A percentile compares a stretch with the other conserved stretches of the same genome.
These are phyloP conservation scores for Teleiodes luculella DNA, from an alignment of 2,888 invertebrate species.

Conservation along the genomic window DNA sequence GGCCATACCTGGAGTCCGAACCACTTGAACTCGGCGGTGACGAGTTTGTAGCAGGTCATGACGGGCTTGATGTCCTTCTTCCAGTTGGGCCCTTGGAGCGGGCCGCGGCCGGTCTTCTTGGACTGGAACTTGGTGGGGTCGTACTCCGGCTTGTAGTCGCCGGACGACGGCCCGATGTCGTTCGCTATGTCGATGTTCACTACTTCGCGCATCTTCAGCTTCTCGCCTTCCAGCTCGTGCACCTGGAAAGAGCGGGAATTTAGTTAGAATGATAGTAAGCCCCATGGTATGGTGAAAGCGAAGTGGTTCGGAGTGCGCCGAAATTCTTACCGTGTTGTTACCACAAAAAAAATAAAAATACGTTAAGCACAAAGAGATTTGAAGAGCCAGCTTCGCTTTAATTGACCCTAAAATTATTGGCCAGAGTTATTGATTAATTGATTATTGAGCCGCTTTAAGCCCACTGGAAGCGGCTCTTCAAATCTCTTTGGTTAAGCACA, in stretches of 20 bases:
- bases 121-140: constrained; percentile 89
- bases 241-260: constrained; percentile 79
- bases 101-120: constrained; percentile 95
- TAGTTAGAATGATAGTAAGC: no score
- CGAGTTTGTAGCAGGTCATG: constrained; percentile 99
- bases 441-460: no score
- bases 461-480: no score
- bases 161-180: constrained; percentile 80
- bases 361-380: no score
- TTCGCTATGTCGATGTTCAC: constrained; percentile 97
- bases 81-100: constrained; percentile 89
- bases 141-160: constrained; percentile 90
- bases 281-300: no score
- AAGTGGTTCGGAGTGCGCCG: no score
- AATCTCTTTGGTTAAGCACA: no score
- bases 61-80: constrained; percentile 87
- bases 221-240: constrained; percentile 93
- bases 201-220: constrained; percentile 92
- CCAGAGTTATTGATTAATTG: no score
- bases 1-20: constrained; percentile 91
- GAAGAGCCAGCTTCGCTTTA: no score
- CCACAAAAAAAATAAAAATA: no score
- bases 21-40: constrained; percentile 99
- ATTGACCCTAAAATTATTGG: no score
- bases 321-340: no score